These are phyloP conservation scores for Zalophus californianus DNA, from an alignment of 2,797 vertebrate species.

Conservation along the genomic window DNA sequence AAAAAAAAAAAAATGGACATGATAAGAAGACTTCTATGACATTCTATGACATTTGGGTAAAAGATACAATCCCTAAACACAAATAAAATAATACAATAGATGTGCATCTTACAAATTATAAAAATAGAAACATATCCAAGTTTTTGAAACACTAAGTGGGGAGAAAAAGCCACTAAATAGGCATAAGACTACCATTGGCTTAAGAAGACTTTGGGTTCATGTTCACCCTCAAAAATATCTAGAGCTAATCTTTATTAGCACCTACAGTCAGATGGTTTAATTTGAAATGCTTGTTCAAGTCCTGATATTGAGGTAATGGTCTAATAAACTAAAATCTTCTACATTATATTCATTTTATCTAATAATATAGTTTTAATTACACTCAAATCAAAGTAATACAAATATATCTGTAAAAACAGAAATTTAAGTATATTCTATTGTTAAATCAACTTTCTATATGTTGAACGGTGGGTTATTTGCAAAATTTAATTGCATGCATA, in stretches of 20 bases:
- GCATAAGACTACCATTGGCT: background rate
- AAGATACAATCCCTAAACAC: background rate
- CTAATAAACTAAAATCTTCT: background rate
- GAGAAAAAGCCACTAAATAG: background rate
- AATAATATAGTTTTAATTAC: background rate
- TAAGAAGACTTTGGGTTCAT: background rate
- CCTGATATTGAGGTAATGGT: background rate
- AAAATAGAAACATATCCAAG: background rate
- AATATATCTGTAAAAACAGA: background rate
- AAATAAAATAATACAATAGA: background rate
- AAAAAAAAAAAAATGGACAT: background rate
- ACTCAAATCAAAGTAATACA: background rate
- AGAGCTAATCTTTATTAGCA: background rate
- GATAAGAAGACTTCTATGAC: background rate
- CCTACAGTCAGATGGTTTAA: background rate
- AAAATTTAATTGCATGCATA: background rate
- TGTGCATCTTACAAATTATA: background rate
- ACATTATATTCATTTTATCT: slow-evolving; percentile 2
- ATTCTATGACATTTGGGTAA: background rate
- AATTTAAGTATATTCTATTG: background rate
- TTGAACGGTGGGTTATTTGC: background rate
- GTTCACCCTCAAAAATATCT: background rate
- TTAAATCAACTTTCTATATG: background rate
- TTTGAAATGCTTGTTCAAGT: background rate
- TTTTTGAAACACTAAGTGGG: too few species aligned